phyloP scores from a whole-genome alignment of 2,888 invertebrate genomes.

The Tenthredo distinguenda region DNA sequence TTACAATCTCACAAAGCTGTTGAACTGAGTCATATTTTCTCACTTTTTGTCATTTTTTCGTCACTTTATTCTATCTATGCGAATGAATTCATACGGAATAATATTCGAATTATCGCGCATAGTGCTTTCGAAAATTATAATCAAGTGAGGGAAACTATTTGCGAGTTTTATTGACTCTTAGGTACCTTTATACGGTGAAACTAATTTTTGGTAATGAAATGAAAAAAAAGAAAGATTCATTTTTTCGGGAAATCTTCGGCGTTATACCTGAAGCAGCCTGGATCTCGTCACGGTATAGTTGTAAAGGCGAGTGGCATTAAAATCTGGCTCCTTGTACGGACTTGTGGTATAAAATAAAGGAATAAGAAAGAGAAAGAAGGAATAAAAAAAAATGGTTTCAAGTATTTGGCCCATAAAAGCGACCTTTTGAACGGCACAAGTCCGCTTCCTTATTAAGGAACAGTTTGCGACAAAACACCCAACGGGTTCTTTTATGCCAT shows the following conservation, averaged over 20 bases:
- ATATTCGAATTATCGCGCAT: too few species aligned
- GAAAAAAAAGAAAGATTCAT: neutral
- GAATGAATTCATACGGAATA: too few species aligned
- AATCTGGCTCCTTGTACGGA: constrained; percentile 1
- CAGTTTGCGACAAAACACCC: neutral
- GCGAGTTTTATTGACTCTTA: too few species aligned
- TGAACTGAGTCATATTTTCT: neutral
- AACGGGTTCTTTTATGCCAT: neutral
- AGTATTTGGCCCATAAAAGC: constrained; percentile 34
- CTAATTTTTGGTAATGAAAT: too few species aligned
- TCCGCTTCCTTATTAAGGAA: constrained; percentile 23
- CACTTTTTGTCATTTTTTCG: neutral
- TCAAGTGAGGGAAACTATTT: too few species aligned
- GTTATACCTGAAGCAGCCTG: neutral
- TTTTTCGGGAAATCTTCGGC: neutral
- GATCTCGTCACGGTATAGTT: neutral
- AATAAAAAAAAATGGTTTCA: neutral
- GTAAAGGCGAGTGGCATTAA: neutral
- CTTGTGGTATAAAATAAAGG: neutral
- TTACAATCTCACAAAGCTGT: neutral
- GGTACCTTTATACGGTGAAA: too few species aligned
- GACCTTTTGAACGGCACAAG: neutral
- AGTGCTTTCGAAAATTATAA: too few species aligned
- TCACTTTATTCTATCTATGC: neutral
- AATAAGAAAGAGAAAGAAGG: neutral